A percentile compares a stretch with the other conserved stretches of the same genome.
Conservation (phyloP, 2,113 vertebrate species). For the Sinosuthora webbiana region DNA sequence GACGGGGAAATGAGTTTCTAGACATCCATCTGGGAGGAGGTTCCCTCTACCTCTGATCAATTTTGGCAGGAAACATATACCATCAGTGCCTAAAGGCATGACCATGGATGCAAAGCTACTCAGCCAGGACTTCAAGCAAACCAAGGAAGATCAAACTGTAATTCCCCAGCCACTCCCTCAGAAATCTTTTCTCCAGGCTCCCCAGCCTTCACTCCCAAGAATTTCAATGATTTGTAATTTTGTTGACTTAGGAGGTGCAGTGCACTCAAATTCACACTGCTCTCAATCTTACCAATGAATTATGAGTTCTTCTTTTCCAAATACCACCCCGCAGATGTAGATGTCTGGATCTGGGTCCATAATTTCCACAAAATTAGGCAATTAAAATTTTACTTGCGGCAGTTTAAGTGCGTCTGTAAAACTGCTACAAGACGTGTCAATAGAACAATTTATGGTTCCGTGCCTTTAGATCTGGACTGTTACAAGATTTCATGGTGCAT, state of each 20-base stretch:
- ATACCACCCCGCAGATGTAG: not conserved
- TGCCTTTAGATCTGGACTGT: not conserved
- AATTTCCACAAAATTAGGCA: conserved; percentile 33
- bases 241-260: not conserved
- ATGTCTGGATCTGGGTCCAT: not conserved
- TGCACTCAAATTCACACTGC: not conserved
- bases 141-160: not conserved
- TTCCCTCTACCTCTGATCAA: not conserved
- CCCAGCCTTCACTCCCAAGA: not conserved
- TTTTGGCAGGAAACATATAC: not conserved
- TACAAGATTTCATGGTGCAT: not conserved
- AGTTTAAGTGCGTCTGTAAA: conserved; percentile 24
- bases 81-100: not conserved
- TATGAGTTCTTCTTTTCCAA: not conserved
- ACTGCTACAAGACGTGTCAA: not conserved
- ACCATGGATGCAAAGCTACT: not conserved
- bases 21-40: not conserved
- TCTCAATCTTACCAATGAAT: not conserved
- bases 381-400: conserved; percentile 8
- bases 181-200: not conserved
- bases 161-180: not conserved
- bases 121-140: not conserved
- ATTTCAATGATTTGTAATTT: not conserved
- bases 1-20: not conserved
- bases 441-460: not conserved